Percentiles rank a stretch among this genome's conserved stretches.
phyloP scores from a whole-genome alignment of 2,113 vertebrate species.

The Oophaga pumilio region DNA sequence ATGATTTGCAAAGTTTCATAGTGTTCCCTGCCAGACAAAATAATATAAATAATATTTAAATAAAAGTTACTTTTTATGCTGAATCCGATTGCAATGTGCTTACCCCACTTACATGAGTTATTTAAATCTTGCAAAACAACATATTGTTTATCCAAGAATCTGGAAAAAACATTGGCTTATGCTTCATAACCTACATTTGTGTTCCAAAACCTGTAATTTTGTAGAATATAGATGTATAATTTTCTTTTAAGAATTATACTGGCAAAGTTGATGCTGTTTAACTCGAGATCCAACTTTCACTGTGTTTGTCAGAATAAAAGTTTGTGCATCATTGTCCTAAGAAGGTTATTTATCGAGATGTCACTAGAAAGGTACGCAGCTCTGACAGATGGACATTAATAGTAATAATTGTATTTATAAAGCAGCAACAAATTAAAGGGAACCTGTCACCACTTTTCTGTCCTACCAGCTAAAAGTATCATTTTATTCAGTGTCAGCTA shows the following conservation, averaged over 20 bases:
- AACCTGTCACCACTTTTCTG: no score
- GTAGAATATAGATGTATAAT: background rate
- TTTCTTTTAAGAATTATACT: background rate
- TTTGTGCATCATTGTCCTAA: background rate
- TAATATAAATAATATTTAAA: no score
- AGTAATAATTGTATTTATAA: no score
- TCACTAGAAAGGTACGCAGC: background rate
- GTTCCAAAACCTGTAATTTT: conserved; percentile 27
- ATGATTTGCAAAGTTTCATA: no score
- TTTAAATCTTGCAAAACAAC: conserved; percentile 9
- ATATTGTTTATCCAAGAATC: conserved; percentile 17
- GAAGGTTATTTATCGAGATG: background rate
- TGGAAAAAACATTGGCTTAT: conserved; percentile 12
- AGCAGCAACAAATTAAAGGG: no score
- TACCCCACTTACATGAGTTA: conserved; percentile 17
- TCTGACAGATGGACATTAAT: background rate
- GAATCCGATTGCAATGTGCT: background rate
- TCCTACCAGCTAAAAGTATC: no score
- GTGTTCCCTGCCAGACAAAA: no score
- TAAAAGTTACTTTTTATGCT: background rate
- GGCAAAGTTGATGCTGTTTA: background rate
- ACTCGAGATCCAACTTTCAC: background rate
- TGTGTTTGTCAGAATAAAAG: background rate
- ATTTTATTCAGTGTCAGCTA: no score
- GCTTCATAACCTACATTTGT: conserved; percentile 29